phyloP scores from a whole-genome alignment of 2,888 invertebrate genomes.

The Marasmarcha lunaedactyla region DNA sequence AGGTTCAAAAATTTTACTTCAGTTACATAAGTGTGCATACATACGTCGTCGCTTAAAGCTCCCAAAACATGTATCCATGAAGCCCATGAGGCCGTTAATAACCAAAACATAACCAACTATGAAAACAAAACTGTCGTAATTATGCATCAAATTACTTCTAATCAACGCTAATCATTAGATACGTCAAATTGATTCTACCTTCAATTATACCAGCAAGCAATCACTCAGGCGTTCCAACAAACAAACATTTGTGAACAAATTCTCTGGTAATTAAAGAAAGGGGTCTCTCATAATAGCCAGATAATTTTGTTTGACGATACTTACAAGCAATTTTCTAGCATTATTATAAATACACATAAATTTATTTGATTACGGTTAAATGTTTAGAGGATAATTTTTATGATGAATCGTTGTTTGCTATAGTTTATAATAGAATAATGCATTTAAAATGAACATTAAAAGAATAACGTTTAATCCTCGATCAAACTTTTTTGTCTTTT shows the following conservation, averaged over 20 bases:
- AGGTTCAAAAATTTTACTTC: no score
- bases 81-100: no score
- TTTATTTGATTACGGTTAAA: conserved; percentile 44
- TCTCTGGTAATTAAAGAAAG: conserved; percentile 63
- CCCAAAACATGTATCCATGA: no score
- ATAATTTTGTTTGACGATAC: conserved; percentile 48
- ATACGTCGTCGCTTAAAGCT: no score
- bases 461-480: no score
- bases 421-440: conserved; percentile 1
- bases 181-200: conserved; percentile 40
- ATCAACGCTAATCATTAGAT: conserved; percentile 51
- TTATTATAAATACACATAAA: conserved; percentile 36
- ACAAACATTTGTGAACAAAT: conserved; percentile 42
- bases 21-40: no score
- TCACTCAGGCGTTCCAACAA: conserved; percentile 52
- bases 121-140: conserved; percentile 42
- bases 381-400: conserved; percentile 25
- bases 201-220: conserved; percentile 55
- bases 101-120: conserved; percentile 21
- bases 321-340: conserved; percentile 55
- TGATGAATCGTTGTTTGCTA: conserved; percentile 41
- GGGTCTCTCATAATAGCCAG: conserved; percentile 55
- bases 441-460: no score
- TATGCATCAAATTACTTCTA: conserved; percentile 47
- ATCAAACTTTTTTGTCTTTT: no score